phyloP scores from a whole-genome alignment of 2,113 vertebrate genomes.

The Dromiciops gliroides region DNA sequence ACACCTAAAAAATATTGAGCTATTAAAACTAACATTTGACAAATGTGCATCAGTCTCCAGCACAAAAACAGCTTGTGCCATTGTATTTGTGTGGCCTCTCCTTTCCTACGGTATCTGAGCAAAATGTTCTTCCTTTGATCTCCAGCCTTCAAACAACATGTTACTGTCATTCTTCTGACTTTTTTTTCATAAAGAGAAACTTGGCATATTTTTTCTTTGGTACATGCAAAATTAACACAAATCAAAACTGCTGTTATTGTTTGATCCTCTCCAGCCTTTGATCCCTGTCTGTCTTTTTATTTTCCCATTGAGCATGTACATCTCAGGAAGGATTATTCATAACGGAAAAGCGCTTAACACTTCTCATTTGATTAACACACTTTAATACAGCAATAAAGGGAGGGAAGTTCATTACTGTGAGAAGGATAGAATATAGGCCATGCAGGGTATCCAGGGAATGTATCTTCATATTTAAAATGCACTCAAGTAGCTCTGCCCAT shows the following conservation, averaged over 20 bases:
- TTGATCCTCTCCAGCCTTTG: conserved; percentile 73
- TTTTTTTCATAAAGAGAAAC: conserved; percentile 49
- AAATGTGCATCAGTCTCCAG: not conserved
- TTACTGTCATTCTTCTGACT: conserved; percentile 46
- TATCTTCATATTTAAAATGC: conserved; percentile 59
- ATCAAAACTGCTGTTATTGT: conserved; percentile 53
- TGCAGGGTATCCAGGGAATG: conserved; percentile 33
- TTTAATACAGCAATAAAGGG: conserved; percentile 21
- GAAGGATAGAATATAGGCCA: conserved; percentile 32
- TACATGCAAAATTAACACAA: conserved; percentile 70
- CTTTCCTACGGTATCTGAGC: conserved; percentile 49
- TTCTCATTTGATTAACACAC: conserved; percentile 59
- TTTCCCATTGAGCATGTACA: conserved; percentile 67
- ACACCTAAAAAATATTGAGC: not conserved
- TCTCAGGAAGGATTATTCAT: conserved; percentile 65
- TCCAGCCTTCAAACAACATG: conserved; percentile 41
- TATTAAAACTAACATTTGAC: not conserved
- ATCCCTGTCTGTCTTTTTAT: conserved; percentile 50
- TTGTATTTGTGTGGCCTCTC: not conserved
- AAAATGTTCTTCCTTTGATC: conserved; percentile 56
- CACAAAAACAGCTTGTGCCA: not conserved
- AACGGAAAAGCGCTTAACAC: conserved; percentile 47
- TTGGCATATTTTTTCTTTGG: conserved; percentile 31
- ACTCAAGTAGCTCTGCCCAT: conserved; percentile 42
- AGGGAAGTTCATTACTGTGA: conserved; percentile 31